Evolutionary conservation across 2,113 vertebrate species (phyloP), one percentile per base, ranked within the genome.

Genomic region (Herpailurus yagouaroundi): DNA sequence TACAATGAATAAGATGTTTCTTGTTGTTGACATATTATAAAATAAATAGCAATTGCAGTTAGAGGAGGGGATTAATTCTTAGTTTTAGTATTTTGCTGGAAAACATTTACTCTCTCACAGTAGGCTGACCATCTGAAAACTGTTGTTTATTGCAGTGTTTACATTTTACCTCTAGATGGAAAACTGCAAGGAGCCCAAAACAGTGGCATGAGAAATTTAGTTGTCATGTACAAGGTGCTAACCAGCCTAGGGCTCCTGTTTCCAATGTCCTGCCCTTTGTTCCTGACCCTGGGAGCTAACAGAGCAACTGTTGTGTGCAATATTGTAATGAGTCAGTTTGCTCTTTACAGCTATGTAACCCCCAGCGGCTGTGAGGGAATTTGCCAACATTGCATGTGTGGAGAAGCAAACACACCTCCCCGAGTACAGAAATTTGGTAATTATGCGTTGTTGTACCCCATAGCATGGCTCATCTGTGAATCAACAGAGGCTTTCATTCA

Each of bases 401-500:
- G 18, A 95, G 33, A 90, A 96, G 73, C 36, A 91, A 94, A 92
- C 77, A 79, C 33, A 31, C 18, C 16, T 84, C 38, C 16, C 21
- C 21, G 23, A 68, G 15, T 60, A 68, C 15, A 91, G 66, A 98
- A 87, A 95, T 66, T 60, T 93, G 33, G 19, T 71, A 92, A 38
- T 91, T 85, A 96, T 68, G 8, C 15, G 16, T 82, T 95, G 27
- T 19, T 83, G 50, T 2, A 76, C 13, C 7, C 29, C 36, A 76
- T 3, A 79, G 60, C 23, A 60, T 19, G 85, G 50, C 33, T 97
- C 45, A 92, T 69, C 92, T 81, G 6, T 66, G 64, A 68, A 87
- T 71, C 93, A 86, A 93, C 11, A 91, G 45, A 83, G 38, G 31
- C 18, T 95, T 92, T 89, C 27, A 81, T 95, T 97, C 66, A 91